Evolutionary conservation across 2,113 vertebrate genomes (phyloP), one percentile per base, ranked within the genome.

Genomic region (Scartelaos histophorus): DNA sequence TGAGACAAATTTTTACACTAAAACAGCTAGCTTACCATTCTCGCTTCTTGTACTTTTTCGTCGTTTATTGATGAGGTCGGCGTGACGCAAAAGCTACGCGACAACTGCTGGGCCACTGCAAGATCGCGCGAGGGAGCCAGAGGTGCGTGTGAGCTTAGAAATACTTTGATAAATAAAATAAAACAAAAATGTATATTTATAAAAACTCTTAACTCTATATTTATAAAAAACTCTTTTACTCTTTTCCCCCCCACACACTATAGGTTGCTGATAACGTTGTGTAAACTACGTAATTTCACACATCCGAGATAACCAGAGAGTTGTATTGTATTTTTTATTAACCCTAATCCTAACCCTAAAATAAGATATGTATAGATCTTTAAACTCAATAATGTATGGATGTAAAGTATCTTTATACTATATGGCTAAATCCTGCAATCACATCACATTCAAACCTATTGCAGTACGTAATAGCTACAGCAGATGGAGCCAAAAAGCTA

Each of bases 1-100:
- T 1, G 49, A 34, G 43, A 3, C 35, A 16, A 7, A 2, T n/a
- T 0, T 22, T 51, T 3, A 19, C 0, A 22, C 45, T 73, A 0
- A 29, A 16, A 9, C 4, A 2, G 9, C 61, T 49, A 57, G 45
- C 79, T 83, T 7, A 90, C 90, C 90, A 92, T 92, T 71, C 0
- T 90, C 69, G 67, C 84, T 5, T 53, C 22, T 65, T 19, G 10
- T 24, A 13, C 5, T 34, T 0, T 15, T 4, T 46, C 56, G 90
- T 86, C 89, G 12, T 6, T 7, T 51, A 16, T 74, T 81, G 80
- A 89, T 87, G 85, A 84, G 13, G 87, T 80, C 0, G 2, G 7
- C 0, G 0, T 1, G 51, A 46, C 72, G 79, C 67, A 0, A 16
- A 68, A 66, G 67, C 53, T 7, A 46, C 61, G 71, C 70, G 76